A percentile compares a stretch with the other conserved stretches of the same genome.
Conservation (phyloP, 2,113 vertebrate genomes). For the Oncorhynchus tshawytscha region DNA sequence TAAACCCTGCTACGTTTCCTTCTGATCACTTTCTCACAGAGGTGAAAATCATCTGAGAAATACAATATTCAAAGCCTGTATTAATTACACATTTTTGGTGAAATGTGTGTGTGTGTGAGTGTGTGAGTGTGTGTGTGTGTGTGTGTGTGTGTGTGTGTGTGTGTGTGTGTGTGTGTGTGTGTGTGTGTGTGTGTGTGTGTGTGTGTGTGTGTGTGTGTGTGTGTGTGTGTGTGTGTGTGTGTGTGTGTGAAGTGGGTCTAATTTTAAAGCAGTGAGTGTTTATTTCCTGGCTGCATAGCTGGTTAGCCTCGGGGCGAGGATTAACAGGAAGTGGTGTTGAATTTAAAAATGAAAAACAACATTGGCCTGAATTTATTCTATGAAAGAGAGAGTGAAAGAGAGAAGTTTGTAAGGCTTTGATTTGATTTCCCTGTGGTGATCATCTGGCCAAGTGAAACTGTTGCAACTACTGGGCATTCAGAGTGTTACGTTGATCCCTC, state of each 20-base stretch:
- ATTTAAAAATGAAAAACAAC: background rate
- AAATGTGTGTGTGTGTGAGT: background rate
- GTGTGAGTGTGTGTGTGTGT: background rate
- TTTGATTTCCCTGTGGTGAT: too few relatives aligned
- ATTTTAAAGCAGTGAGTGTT: too few relatives aligned
- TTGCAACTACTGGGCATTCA: too few relatives aligned
- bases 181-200: background rate
- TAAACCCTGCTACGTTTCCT: background rate
- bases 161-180: background rate
- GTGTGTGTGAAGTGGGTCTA: too few relatives aligned
- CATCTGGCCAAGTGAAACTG: too few relatives aligned
- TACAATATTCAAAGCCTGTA: conserved; percentile 27
- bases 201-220: too few relatives aligned
- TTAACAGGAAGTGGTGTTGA: conserved; percentile 1
- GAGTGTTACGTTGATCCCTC: too few relatives aligned
- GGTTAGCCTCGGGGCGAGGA: background rate
- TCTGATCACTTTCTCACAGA: conserved; percentile 14
- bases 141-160: background rate
- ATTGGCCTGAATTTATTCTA: background rate
- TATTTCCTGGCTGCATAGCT: background rate
- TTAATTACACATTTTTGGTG: conserved; percentile 18
- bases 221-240: background rate
- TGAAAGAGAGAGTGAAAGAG: too few relatives aligned
- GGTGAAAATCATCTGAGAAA: conserved; percentile 1
- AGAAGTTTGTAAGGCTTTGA: too few relatives aligned